phyloP scores from a whole-genome alignment of 2,888 invertebrate genomes.

The Athrips mouffetella region DNA sequence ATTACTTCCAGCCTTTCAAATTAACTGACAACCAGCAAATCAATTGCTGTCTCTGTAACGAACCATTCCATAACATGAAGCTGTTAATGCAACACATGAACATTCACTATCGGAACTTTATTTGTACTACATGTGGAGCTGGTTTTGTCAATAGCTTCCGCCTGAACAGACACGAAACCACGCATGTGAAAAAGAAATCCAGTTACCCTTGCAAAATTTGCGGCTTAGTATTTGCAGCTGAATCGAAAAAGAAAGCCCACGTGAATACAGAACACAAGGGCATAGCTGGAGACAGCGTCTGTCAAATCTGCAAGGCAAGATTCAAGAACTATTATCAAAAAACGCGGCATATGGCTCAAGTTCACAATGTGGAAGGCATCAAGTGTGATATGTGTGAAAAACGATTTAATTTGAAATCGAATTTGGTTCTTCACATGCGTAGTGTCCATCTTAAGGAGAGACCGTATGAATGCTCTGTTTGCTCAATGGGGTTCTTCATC shows the following conservation, averaged over 20 bases:
- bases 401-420: constrained; percentile 65
- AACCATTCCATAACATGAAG: constrained; percentile 65
- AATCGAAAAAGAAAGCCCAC: constrained; percentile 65
- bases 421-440: constrained; percentile 60
- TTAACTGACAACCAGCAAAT: constrained; percentile 56
- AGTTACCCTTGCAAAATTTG: constrained; percentile 61
- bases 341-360: constrained; percentile 65
- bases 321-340: constrained; percentile 72
- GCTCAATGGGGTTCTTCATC: constrained; percentile 68
- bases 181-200: constrained; percentile 62
- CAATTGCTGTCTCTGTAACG: constrained; percentile 59
- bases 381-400: constrained; percentile 67
- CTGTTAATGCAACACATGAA: constrained; percentile 70
- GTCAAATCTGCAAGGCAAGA: constrained; percentile 64
- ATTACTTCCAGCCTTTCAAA: constrained; percentile 63
- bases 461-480: constrained; percentile 64
- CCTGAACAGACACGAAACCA: constrained; percentile 59
- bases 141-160: constrained; percentile 67
- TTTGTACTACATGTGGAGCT: constrained; percentile 65
- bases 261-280: constrained; percentile 66
- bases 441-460: constrained; percentile 66
- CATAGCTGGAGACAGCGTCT: constrained; percentile 67
- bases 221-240: constrained; percentile 56
- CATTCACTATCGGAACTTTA: constrained; percentile 63
- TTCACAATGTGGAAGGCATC: constrained; percentile 63